These are phyloP conservation scores for Ageneiosus marmoratus DNA, from an alignment of 2,113 vertebrate genomes.

Conservation along the genomic window DNA sequence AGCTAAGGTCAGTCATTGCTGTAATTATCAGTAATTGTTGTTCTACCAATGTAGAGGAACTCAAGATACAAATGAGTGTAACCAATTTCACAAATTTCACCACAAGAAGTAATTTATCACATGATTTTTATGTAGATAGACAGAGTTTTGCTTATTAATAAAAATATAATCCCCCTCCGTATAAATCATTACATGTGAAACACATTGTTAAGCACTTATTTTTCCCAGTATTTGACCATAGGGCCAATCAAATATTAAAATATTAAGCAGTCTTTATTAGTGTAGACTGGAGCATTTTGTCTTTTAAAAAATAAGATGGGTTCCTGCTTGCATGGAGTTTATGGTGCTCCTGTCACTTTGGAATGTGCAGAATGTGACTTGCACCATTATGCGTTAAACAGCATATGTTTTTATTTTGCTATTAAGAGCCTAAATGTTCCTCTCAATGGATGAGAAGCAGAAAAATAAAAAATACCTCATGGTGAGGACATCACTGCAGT, in stretches of 20 bases:
- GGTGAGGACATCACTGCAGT: slow-evolving; percentile 30
- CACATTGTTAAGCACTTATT: not conserved
- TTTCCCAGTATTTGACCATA: not conserved
- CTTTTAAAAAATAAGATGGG: slow-evolving; percentile 14
- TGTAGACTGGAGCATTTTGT: not conserved
- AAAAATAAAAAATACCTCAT: slow-evolving; percentile 7
- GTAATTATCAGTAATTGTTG: slow-evolving; percentile 5
- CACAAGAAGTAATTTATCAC: not conserved
- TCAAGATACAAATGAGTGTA: not conserved
- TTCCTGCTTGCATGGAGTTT: slow-evolving; percentile 32
- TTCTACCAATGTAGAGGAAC: not conserved
- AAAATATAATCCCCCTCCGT: not conserved
- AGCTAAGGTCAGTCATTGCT: not conserved
- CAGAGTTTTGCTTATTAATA: slow-evolving; percentile 21
- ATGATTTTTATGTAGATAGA: not conserved
- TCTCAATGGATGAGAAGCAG: slow-evolving; percentile 34
- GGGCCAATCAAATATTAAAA: not conserved
- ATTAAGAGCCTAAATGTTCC: slow-evolving; percentile 26
- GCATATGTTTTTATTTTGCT: slow-evolving; percentile 53
- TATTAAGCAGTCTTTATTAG: not conserved
- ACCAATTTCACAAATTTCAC: not conserved
- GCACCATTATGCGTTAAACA: slow-evolving; percentile 50
- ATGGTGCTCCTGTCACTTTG: slow-evolving; percentile 37
- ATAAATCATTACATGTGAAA: not conserved
- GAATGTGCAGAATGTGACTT: slow-evolving; percentile 47